Conservation (phyloP, 2,113 vertebrate genomes). For the Corydoras maculifer region DNA sequence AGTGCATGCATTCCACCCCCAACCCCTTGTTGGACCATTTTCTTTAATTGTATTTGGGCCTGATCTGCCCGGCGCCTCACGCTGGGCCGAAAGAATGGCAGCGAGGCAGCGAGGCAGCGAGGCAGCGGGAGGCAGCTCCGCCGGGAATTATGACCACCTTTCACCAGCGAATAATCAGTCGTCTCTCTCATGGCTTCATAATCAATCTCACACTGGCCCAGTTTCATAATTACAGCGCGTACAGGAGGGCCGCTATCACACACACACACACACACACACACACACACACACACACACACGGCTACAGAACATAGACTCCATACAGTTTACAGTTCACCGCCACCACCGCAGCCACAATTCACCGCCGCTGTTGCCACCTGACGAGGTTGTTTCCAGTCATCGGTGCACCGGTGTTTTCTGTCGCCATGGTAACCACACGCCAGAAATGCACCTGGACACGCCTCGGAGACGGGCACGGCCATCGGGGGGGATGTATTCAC, state of each 20-base stretch:
- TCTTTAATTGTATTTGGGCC: constrained; percentile 42
- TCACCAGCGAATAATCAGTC: constrained; percentile 43
- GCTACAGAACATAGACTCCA: neutral
- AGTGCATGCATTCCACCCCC: constrained; percentile 19
- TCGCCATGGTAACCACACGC: too few species aligned
- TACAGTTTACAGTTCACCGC: neutral
- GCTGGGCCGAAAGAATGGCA: constrained; percentile 40
- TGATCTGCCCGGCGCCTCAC: constrained; percentile 41
- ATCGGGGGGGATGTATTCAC: too few species aligned
- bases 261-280: constrained; percentile 3
- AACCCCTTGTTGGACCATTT: constrained; percentile 29
- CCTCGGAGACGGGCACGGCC: too few species aligned
- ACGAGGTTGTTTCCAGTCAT: too few species aligned
- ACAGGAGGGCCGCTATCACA: constrained; percentile 37
- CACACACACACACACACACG: constrained; percentile 5
- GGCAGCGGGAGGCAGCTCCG: constrained; percentile 34
- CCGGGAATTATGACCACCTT: constrained; percentile 41
- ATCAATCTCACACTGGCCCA: constrained; percentile 48
- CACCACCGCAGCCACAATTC: too few species aligned
- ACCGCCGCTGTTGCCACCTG: too few species aligned
- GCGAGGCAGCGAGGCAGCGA: constrained; percentile 23
- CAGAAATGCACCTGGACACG: too few species aligned
- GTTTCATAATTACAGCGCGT: constrained; percentile 41
- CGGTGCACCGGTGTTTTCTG: too few species aligned
- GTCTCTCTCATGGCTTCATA: constrained; percentile 33